phyloP scores from a whole-genome alignment of 2,797 vertebrate species.

The Saxicola maurus region DNA sequence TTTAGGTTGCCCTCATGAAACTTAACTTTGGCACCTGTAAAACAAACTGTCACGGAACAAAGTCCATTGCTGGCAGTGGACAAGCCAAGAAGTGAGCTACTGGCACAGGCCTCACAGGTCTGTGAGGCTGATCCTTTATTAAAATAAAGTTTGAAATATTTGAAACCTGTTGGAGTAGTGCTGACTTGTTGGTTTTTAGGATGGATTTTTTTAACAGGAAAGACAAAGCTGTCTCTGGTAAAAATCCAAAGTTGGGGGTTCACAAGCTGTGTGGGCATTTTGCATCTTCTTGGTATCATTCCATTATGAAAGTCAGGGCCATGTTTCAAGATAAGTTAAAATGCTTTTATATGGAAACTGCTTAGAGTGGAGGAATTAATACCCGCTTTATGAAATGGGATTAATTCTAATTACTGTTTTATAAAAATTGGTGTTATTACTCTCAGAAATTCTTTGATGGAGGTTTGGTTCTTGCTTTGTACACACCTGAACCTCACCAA shows the following conservation, averaged over 20 bases:
- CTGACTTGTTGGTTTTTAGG: slow-evolving; percentile 5
- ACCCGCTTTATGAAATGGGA: not conserved
- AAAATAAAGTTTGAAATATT: slow-evolving; percentile 77
- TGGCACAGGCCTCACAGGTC: slow-evolving; percentile 33
- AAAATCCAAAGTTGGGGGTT: not conserved
- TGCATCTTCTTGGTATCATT: not conserved
- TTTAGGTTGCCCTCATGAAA: slow-evolving; percentile 48
- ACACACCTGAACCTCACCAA: not conserved
- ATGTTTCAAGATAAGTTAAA: not conserved
- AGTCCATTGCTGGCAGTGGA: slow-evolving; percentile 75
- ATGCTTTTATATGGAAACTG: not conserved
- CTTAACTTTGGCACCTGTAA: slow-evolving; percentile 40
- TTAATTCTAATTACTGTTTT: not conserved
- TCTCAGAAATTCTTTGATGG: not conserved
- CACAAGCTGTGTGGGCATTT: not conserved
- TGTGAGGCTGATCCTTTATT: slow-evolving; percentile 63
- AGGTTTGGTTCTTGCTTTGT: not conserved
- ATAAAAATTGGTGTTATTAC: not conserved
- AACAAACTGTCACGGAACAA: slow-evolving; percentile 51
- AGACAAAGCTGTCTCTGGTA: not conserved
- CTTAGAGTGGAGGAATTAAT: not conserved
- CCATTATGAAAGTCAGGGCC: not conserved
- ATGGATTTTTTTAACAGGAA: not conserved
- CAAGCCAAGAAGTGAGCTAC: slow-evolving; percentile 17
- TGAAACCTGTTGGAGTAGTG: slow-evolving; percentile 35